Percentiles rank a stretch among this genome's conserved stretches.
phyloP scores from a whole-genome alignment of 2,888 invertebrate species.

The Drosophila fungiperda region DNA sequence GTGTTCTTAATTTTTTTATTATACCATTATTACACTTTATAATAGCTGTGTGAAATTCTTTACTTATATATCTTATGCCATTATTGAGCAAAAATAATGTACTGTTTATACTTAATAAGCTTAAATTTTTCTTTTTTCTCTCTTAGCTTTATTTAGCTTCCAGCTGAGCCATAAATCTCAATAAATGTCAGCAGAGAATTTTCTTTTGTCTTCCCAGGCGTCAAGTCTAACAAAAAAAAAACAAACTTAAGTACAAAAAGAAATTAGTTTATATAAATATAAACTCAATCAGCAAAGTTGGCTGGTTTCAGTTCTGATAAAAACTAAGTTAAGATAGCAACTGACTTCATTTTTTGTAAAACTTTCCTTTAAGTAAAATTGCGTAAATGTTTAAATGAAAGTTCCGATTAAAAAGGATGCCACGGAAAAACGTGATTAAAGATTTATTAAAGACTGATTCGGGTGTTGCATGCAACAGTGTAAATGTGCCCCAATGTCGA shows the following conservation, averaged over 20 bases:
- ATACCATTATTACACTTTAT: background rate
- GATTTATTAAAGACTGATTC: slow-evolving; percentile 44
- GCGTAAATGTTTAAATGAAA: background rate
- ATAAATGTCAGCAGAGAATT: slow-evolving; percentile 16
- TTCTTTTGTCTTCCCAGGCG: background rate
- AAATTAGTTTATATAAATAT: background rate
- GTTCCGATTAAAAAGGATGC: slow-evolving; percentile 15
- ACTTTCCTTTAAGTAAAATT: background rate
- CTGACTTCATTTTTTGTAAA: background rate
- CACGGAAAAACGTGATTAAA: slow-evolving; percentile 16
- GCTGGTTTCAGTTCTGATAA: background rate
- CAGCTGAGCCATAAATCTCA: slow-evolving; percentile 29
- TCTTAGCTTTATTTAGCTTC: slow-evolving; percentile 6
- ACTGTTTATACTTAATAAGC: background rate
- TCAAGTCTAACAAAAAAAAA: background rate
- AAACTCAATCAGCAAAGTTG: background rate
- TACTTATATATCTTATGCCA: background rate
- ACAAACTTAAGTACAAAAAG: background rate
- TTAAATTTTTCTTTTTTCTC: background rate
- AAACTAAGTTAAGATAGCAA: background rate
- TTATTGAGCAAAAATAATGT: background rate
- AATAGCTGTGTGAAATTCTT: background rate
- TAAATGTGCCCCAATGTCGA: slow-evolving; percentile 2
- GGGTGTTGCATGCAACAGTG: background rate
- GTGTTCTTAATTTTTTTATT: background rate